Evolutionary conservation across 1,140 invertebrate genomes (phyloP).

Genomic region (Bombus waltoni): DNA sequence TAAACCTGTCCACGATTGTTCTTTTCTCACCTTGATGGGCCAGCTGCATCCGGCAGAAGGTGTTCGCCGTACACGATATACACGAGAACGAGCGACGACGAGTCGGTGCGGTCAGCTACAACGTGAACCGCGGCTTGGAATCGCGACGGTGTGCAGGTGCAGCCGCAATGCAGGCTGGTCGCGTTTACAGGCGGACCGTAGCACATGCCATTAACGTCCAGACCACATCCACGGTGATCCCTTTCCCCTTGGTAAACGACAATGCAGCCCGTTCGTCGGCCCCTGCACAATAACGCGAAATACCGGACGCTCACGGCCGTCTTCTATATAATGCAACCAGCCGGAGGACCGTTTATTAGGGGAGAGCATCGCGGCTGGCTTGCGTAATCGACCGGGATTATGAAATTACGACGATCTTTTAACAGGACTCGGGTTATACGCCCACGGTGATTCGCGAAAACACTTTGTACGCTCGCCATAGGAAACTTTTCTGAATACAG

Average conservation of each 20-base stretch:
- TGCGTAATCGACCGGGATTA: slow-evolving; percentile 55
- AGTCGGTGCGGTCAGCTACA: slow-evolving; percentile 7
- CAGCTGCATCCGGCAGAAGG: slow-evolving; percentile 19
- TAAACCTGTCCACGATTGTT: slow-evolving; percentile 5
- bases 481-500: not conserved
- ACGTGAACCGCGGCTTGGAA: slow-evolving; percentile 24
- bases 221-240: slow-evolving; percentile 65
- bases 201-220: slow-evolving; percentile 66
- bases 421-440: not conserved
- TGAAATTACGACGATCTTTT: not conserved
- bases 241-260: slow-evolving; percentile 53
- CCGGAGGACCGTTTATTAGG: slow-evolving; percentile 53
- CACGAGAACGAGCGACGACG: not conserved
- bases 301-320: slow-evolving; percentile 30
- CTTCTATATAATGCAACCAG: slow-evolving; percentile 62
- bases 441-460: not conserved
- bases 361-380: slow-evolving; percentile 8
- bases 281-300: slow-evolving; percentile 55
- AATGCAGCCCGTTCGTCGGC: slow-evolving; percentile 26
- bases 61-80: not conserved
- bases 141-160: slow-evolving; percentile 39
- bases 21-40: not conserved
- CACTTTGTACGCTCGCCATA: not conserved
- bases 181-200: slow-evolving; percentile 52
- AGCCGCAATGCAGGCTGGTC: slow-evolving; percentile 45